Conservation (phyloP, 2,113 vertebrate genomes). For the Cochlearius cochlearius region DNA sequence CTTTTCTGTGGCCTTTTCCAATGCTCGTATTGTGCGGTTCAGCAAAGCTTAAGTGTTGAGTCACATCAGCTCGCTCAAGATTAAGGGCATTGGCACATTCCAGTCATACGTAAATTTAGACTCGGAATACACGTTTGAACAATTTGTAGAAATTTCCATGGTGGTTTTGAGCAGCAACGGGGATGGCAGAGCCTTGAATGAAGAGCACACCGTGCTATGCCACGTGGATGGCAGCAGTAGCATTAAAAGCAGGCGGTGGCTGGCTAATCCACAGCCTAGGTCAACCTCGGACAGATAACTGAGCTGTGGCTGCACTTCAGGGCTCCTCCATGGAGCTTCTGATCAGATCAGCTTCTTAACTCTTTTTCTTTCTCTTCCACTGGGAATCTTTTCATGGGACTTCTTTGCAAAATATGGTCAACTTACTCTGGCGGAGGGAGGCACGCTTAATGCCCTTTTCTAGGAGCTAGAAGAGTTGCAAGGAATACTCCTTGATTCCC, state of each 20-base stretch:
- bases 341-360: neutral
- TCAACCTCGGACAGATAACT: neutral
- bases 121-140: neutral
- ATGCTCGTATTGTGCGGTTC: neutral
- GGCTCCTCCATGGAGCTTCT: neutral
- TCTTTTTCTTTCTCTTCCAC: neutral
- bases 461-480: neutral
- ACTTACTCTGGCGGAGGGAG: neutral
- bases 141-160: neutral
- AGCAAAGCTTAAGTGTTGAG: neutral
- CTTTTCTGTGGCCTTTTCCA: neutral
- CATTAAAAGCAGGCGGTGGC: neutral
- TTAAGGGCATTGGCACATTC: neutral
- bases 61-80: neutral
- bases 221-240: neutral
- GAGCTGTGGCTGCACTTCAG: neutral
- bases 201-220: neutral
- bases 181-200: neutral
- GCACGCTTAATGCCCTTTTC: neutral
- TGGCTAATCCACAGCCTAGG: neutral
- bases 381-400: neutral
- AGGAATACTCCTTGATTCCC: constrained; percentile 31
- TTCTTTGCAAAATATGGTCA: neutral
- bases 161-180: neutral
- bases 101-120: neutral